A percentile compares a stretch with the other conserved stretches of the same genome.
These are phyloP conservation scores for Blastomussa wellsi DNA, from an alignment of 92 coral and sea anemone species.

Conservation along the genomic window DNA sequence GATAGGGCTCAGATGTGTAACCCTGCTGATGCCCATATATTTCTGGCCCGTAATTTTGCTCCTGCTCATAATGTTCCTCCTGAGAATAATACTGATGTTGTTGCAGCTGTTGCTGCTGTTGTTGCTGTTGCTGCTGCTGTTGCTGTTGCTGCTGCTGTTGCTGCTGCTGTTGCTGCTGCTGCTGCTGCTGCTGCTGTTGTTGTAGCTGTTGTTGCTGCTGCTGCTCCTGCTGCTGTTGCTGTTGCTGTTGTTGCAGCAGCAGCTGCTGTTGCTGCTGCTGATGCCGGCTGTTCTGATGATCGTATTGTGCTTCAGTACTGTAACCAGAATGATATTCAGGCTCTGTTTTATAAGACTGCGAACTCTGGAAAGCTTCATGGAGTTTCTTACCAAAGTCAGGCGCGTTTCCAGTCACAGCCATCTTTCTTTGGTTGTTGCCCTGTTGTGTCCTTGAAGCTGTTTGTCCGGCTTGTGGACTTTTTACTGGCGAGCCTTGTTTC, in stretches of 20 bases:
- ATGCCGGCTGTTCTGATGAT: too few relatives aligned
- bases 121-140: constrained; percentile 2
- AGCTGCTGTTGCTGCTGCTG: background rate
- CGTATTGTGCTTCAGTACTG: constrained; percentile 18
- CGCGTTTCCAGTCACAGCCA: constrained; percentile 44
- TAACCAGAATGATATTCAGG: constrained; percentile 19
- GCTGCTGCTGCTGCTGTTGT: constrained; percentile 3
- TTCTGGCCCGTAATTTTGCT: constrained; percentile 64
- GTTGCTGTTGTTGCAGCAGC: background rate
- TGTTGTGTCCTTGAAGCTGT: background rate
- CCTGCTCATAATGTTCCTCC: constrained; percentile 65
- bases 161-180: background rate
- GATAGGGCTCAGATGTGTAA: constrained; percentile 67
- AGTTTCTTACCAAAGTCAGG: constrained; percentile 48
- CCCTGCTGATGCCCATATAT: constrained; percentile 76
- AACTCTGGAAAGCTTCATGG: constrained; percentile 41
- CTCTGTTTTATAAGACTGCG: constrained; percentile 19
- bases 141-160: background rate
- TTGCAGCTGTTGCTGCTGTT: constrained; percentile 24
- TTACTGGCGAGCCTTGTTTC: constrained; percentile 24
- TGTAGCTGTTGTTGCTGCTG: constrained; percentile 16
- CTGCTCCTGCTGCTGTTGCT: background rate
- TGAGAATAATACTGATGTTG: constrained; percentile 50
- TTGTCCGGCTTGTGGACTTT: constrained; percentile 22
- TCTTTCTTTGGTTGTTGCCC: constrained; percentile 25